Evolutionary conservation across 2,888 invertebrate species (phyloP), one percentile per base, ranked within the genome.

Genomic region (Xylocampa areola): DNA sequence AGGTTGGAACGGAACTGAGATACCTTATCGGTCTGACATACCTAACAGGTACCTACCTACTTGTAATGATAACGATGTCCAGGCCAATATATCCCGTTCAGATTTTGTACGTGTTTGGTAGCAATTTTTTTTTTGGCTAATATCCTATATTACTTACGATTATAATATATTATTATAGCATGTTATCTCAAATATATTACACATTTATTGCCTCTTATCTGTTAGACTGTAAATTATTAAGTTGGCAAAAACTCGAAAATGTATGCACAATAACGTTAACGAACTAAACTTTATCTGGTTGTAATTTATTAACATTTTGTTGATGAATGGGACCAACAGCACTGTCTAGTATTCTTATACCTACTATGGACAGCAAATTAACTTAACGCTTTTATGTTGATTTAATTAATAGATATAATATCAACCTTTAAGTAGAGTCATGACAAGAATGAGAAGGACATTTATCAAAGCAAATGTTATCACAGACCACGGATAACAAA

Each of bases 11-110:
- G 79, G 74, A 81, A 79, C 69, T 64, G 55, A 71, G 81, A 85
- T 85, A 85, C 65, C 73, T 76, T 84, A 86, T 86, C 84, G 54
- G 53, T 50, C 43, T 61, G 64, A 69, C 68, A 75, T 73, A 66
- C 72, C 68, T 58, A 65, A 72, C 73, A 73, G 69, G 76, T 73
- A 77, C n/a, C n/a, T n/a, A n/a, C n/a, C n/a, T n/a, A n/a, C 77
- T 77, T 67, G 67, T 60, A 48, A 50, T 45, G 73, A 75, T 76
- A 73, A 76, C 67, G 30, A 49, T 32, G 59, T 54, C 60, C 58
- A 52, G 59, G 57, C 60, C 58, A 52, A 60, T 67, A 57, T 61
- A 64, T 64, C 57, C 60, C 58, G 68, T 66, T 36, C 55, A 61
- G 63, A 72, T 68, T 63, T 58, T 50, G 53, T 41, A 52, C 48